Evolutionary conservation across 2,797 vertebrate species (phyloP).

Genomic region (Trachurus trachurus): DNA sequence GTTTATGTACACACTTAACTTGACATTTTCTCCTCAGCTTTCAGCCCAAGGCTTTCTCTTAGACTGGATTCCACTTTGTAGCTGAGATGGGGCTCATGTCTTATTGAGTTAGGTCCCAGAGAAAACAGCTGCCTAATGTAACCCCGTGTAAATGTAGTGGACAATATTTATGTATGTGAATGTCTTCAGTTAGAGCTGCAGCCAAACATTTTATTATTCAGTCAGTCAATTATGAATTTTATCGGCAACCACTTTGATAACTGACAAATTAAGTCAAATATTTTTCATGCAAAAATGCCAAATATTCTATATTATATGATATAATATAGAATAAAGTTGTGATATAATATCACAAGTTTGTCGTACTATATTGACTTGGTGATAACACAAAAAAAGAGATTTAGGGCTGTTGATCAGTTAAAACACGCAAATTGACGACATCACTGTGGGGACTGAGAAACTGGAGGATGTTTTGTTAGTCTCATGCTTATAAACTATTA

Average conservation of each 20-base stretch:
- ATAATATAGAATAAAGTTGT: too few relatives aligned
- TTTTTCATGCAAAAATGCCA: too few relatives aligned
- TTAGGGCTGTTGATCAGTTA: too few relatives aligned
- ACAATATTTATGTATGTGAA: neutral
- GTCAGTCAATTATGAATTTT: neutral
- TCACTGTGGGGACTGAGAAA: too few relatives aligned
- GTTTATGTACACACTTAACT: conserved; percentile 74
- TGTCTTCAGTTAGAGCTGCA: conserved; percentile 1
- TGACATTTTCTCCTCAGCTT: conserved; percentile 76
- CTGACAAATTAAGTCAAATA: neutral
- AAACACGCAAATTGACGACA: too few relatives aligned
- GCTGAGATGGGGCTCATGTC: conserved; percentile 41
- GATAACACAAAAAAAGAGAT: too few relatives aligned
- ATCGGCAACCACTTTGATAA: neutral
- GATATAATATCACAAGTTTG: too few relatives aligned
- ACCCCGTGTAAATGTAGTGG: conserved; percentile 16
- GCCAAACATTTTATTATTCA: neutral
- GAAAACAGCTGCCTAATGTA: conserved; percentile 27
- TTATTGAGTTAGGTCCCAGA: conserved; percentile 32
- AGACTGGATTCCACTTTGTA: conserved; percentile 56
- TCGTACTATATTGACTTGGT: too few relatives aligned
- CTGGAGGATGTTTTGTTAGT: neutral
- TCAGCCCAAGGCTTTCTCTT: conserved; percentile 59
- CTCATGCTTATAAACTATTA: neutral
- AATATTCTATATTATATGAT: too few relatives aligned